Evolutionary conservation across 2,797 vertebrate genomes (phyloP).

Genomic region (Cossypha niveicapilla): DNA sequence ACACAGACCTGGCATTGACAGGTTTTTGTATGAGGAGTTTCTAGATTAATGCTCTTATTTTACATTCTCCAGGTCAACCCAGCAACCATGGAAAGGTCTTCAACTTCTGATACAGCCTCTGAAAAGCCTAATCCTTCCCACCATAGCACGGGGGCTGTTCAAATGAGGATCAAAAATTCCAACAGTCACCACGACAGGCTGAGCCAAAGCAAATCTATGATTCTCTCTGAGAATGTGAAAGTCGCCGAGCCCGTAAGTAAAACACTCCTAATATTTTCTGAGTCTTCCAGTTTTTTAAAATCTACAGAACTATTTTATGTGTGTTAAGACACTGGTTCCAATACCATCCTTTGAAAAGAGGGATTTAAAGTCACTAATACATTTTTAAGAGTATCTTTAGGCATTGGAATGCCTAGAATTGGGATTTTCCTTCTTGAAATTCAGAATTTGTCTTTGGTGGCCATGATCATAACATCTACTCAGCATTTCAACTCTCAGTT

Average conservation of each 20-base stretch:
- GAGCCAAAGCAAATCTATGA: conserved; percentile 93
- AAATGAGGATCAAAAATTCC: conserved; percentile 84
- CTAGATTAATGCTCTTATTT: conserved; percentile 38
- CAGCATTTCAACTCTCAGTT: conserved; percentile 28
- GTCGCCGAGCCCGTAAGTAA: conserved; percentile 81
- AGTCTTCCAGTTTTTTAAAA: background rate
- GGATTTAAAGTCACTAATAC: background rate
- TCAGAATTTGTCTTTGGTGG: conserved; percentile 45
- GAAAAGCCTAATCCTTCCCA: conserved; percentile 71
- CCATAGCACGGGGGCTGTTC: conserved; percentile 75
- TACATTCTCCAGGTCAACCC: conserved; percentile 61
- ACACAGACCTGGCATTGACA: background rate
- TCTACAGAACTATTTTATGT: background rate
- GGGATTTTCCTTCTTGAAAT: conserved; percentile 43
- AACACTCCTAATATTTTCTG: background rate
- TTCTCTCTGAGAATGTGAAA: conserved; percentile 82
- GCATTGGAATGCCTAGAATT: background rate
- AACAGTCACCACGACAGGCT: conserved; percentile 81
- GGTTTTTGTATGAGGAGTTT: background rate
- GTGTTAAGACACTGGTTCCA: background rate
- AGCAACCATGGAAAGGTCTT: conserved; percentile 71
- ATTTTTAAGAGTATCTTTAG: background rate
- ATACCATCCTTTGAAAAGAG: background rate
- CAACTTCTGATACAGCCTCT: conserved; percentile 46
- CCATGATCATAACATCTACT: conserved; percentile 8